Evolutionary conservation across 2,797 vertebrate species (phyloP), one percentile per base, ranked within the genome.

Genomic region (Alauda arvensis): DNA sequence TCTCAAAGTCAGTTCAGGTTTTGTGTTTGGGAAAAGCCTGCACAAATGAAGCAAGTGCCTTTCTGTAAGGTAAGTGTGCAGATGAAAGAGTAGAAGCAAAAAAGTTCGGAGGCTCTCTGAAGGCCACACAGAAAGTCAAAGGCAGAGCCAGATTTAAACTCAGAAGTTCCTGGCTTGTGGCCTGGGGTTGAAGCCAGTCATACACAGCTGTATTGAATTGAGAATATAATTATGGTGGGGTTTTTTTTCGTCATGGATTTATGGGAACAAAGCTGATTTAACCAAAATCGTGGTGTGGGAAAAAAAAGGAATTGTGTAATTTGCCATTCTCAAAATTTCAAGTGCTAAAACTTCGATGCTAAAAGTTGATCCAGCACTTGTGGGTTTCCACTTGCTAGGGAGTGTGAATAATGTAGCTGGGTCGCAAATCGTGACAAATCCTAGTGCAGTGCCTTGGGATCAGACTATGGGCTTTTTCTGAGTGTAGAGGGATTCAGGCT

Each of bases 101-200:
- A 63, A 67, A 65, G 28, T 56, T 13, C 2, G 24, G 62, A 62
- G 34, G 15, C 40, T 66, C 29, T 77, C 56, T n/a, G 26, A 76
- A 78, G 87, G 87, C 88, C 84, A 83, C 93, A 92, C 86, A 90
- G 68, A 66, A 88, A 77, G 48, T 63, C 79, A 26, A 37, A 74
- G 74, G 60, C 79, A 77, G 86, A 90, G 90, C 88, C 92, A 91
- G 67, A 39, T 75, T 88, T 76, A 49, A 92, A 77, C 86, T 92
- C 82, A 87, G 63, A 94, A 90, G 82, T 93, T 94, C 90, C 86
- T 94, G 93, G 90, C 92, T 85, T 65, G 26, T 80, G 51, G 67
- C 84, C 94, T 88, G 63, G 42, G 29, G 56, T 70, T 78, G 70
- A 63, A 85, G 80, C 70, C 88, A 83, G 88, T 69, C 3, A 0